These are phyloP conservation scores for Tetranychus cinnabarinus DNA, from an alignment of 1,140 invertebrate genomes.

Conservation along the genomic window DNA sequence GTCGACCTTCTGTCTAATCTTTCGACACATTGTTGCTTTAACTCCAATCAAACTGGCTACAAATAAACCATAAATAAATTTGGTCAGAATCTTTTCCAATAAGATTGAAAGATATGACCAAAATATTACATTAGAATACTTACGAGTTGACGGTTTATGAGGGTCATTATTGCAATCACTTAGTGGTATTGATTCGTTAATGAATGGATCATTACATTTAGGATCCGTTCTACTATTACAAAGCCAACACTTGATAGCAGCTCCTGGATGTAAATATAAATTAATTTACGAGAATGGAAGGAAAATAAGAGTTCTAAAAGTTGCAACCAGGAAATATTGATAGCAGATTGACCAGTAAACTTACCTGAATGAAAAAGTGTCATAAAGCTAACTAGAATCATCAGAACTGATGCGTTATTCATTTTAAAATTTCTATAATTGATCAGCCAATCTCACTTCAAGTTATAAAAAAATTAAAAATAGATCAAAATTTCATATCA, in stretches of 20 bases:
- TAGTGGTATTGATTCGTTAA: slow-evolving; percentile 62
- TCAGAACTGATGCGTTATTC: no score
- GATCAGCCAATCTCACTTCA: no score
- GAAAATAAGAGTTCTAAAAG: no score
- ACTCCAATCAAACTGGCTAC: background rate
- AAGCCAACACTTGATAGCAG: slow-evolving; percentile 39
- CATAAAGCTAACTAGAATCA: no score
- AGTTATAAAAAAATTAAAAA: no score
- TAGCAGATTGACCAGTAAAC: no score
- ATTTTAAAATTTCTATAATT: no score
- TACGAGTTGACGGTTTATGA: background rate
- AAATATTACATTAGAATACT: background rate
- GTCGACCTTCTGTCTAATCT: slow-evolving; percentile 75
- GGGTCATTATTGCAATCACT: slow-evolving; percentile 38
- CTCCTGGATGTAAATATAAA: background rate
- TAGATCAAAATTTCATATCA: no score
- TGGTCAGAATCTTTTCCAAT: background rate
- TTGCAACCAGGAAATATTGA: no score
- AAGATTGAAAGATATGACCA: background rate
- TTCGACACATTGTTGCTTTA: slow-evolving; percentile 54
- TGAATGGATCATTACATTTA: slow-evolving; percentile 75
- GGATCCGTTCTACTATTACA: slow-evolving; percentile 68
- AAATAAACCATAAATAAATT: background rate
- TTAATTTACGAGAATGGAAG: no score
- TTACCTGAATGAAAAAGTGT: no score